Base-by-base conservation (phyloP, 2,888 invertebrate species). In the Lutraria lutraria region DNA sequence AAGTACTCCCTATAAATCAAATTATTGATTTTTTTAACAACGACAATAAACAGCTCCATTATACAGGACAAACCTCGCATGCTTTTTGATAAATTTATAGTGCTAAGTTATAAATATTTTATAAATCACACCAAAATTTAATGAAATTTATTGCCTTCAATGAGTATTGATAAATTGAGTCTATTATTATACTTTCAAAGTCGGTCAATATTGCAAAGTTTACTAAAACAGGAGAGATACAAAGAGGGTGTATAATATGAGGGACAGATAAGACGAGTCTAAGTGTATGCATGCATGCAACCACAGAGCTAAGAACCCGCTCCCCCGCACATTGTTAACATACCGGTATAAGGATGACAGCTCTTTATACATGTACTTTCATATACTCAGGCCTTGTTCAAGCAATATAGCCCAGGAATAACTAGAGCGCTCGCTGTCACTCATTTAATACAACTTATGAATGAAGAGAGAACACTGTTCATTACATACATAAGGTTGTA, bases 81-180 rank as follows among this genome's bases (percentile, higher is more conserved):
- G 31, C 31, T 76, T 76, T 72, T 31, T 31, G 76, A 76, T 76
- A 76, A 76, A 31, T 19, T 76, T 76, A 31, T 76, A 76, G 29
- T 76, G 76, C 76, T 31, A 76, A 34, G 76, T 76, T 31, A 76
- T 76, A 76, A 76, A 76, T 76, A 76, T 76, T 76, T 76, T 31
- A 76, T 76, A 31, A 34, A 76, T 76, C 29, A 76, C 29, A 76
- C 34, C 31, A 43, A 6, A 63, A 13, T 19, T 34, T 10, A 76
- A 31, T 76, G 34, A 76, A 76, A 16, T 34, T 16, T 34, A 31
- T 34, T 31, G 76, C 13, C 31, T 34, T 76, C 21, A 34, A 76
- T 31, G 31, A 76, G 13, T 16, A 76, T 34, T 76, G 25, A 76
- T 31, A 31, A 29, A 34, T 63, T 19, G n/a, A 25, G n/a, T 63